Evolutionary conservation across 2,797 vertebrate genomes (phyloP), one percentile per base, ranked within the genome.

Genomic region (Lophius americanus): DNA sequence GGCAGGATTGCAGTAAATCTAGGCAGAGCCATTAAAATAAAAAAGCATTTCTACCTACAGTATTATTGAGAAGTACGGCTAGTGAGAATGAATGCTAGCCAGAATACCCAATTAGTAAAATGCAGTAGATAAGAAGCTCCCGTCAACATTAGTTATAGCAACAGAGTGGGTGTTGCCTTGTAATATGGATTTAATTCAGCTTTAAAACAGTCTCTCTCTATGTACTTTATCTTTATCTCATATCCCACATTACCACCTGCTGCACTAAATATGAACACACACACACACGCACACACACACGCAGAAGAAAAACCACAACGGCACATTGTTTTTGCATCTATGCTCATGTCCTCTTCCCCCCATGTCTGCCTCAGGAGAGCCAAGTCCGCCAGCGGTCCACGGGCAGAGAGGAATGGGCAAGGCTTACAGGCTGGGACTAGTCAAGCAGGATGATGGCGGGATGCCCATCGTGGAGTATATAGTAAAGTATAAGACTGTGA

Each of bases 391-490:
- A 0, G 95, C 95, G 6, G 97, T 98, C 61, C 97, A 98, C 38
- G 97, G 97, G 6, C 97, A 99, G 72, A 92, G 95, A 70, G 96
- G 95, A 13, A 92, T 95, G 74, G 97, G 96, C 9, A 98, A 99
- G 87, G 96, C 95, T 67, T 99, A 96, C 91, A 93, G 96, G 73
- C 93, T 99, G 56, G 97, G 95, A 56, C 95, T 99, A 88, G 96
- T 95, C 64, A 99, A 98, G 78, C 98, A 99, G 83, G 98, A 99
- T 33, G 98, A 99, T 32, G 97, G 98, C 59, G 98, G 98, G n/a
- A 96, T 98, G 71, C 97, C 98, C 62, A 98, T 99, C 68, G 89
- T 99, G 90, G 96, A 98, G 89, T 99, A 99, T 57, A 97, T 99
- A 1, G 93, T 99, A 73, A 98, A 97, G 86, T 99, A 99, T 66